Conservation (phyloP, 2,113 vertebrate species). For the Psettodes erumei region DNA sequence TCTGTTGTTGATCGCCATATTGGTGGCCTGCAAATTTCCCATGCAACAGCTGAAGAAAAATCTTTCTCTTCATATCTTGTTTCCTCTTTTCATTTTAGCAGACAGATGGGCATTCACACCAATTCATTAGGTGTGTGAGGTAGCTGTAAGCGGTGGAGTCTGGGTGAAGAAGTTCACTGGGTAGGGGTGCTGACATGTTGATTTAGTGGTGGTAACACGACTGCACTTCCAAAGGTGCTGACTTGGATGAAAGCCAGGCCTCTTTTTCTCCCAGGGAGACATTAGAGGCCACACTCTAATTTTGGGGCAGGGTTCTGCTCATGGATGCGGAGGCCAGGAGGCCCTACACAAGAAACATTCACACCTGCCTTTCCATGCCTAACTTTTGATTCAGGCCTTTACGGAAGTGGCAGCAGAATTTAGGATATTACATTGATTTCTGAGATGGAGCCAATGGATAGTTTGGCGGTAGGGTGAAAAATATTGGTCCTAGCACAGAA, state of each 20-base stretch:
- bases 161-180: conserved; percentile 80
- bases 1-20: conserved; percentile 4
- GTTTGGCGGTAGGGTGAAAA: no score
- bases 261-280: conserved; percentile 77
- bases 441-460: conserved; percentile 6
- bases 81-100: conserved; percentile 49
- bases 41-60: conserved; percentile 19
- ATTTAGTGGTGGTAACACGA: conserved; percentile 85
- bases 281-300: conserved; percentile 80
- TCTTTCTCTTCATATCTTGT: conserved; percentile 34
- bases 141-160: conserved; percentile 74
- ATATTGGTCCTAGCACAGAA: background rate
- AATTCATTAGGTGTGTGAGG: conserved; percentile 77
- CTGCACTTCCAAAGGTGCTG: conserved; percentile 85
- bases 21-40: conserved; percentile 9
- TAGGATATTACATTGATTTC: conserved; percentile 28
- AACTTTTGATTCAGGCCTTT: conserved; percentile 55
- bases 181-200: conserved; percentile 84
- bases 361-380: conserved; percentile 72
- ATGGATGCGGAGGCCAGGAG: conserved; percentile 64
- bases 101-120: conserved; percentile 67
- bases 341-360: conserved; percentile 77
- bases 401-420: conserved; percentile 21
- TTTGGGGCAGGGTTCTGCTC: conserved; percentile 70
- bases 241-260: conserved; percentile 84